Conservation (phyloP, 1,140 invertebrate genomes). For the Tetranychus cinnabarinus region DNA sequence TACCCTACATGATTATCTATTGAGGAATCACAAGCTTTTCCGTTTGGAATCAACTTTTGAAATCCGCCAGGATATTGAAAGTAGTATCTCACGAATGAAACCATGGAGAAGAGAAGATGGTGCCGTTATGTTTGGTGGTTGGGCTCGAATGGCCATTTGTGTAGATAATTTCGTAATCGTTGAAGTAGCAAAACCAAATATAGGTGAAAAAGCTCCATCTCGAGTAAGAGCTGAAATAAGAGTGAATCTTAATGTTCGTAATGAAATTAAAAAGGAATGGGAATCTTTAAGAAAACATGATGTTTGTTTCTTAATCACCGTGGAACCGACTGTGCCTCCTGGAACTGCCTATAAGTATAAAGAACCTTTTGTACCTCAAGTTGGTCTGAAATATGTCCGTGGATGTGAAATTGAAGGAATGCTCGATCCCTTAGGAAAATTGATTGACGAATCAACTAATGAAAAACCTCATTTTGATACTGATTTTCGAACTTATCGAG, state of each 20-base stretch:
- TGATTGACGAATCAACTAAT: conserved; percentile 90
- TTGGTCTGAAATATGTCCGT: conserved; percentile 67
- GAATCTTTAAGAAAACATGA: conserved; percentile 89
- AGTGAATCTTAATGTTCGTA: conserved; percentile 64
- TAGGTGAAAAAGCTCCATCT: conserved; percentile 76
- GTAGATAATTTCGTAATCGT: conserved; percentile 77
- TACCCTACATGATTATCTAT: conserved; percentile 89
- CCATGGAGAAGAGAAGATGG: conserved; percentile 79
- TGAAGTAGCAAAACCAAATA: conserved; percentile 39
- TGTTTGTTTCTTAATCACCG: conserved; percentile 83
- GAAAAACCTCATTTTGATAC: conserved; percentile 59
- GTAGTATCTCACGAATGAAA: conserved; percentile 71
- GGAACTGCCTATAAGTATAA: conserved; percentile 55
- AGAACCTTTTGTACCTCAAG: conserved; percentile 62
- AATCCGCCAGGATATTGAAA: conserved; percentile 93
- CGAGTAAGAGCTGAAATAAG: conserved; percentile 79
- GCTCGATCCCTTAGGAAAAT: conserved; percentile 78
- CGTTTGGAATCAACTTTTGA: conserved; percentile 95
- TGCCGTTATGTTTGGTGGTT: conserved; percentile 72
- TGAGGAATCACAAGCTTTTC: conserved; percentile 94
- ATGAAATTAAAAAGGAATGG: conserved; percentile 88
- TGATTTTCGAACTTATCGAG: conserved; percentile 69
- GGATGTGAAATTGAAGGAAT: conserved; percentile 98
- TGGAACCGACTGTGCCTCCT: conserved; percentile 47
- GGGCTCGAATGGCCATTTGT: conserved; percentile 94